Evolutionary conservation across 2,797 vertebrate species (phyloP).

Genomic region (Danio kyathit): DNA sequence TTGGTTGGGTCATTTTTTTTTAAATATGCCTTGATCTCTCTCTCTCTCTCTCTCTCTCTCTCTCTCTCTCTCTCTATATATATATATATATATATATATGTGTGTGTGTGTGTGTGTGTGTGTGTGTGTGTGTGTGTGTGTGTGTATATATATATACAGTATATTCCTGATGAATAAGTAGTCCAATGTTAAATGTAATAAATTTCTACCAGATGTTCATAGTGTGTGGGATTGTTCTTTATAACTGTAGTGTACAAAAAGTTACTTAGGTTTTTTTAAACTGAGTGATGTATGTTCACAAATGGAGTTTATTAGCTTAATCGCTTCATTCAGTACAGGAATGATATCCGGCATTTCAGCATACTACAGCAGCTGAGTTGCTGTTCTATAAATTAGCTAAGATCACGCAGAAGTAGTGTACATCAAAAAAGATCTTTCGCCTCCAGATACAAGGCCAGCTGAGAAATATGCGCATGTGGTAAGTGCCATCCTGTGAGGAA

Average conservation of each 20-base stretch:
- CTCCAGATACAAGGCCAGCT: slow-evolving; percentile 5
- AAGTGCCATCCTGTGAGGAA: slow-evolving; percentile 58
- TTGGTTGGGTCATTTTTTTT: no score
- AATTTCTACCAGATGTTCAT: no score
- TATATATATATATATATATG: no score
- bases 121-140: no score
- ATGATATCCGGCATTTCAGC: slow-evolving; percentile 1
- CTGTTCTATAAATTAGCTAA: background rate
- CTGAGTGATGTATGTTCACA: background rate
- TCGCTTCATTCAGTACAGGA: background rate
- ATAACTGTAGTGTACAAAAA: background rate
- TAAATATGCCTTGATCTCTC: no score
- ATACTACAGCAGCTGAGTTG: background rate
- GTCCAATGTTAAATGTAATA: no score
- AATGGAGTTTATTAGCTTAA: slow-evolving; percentile 20
- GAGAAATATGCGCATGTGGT: slow-evolving; percentile 41
- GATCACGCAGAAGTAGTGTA: background rate
- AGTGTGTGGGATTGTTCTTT: no score
- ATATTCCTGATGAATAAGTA: no score
- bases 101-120: no score
- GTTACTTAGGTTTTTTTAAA: background rate
- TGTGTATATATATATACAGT: no score
- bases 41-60: no score
- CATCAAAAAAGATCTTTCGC: slow-evolving; percentile 26
- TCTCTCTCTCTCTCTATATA: no score